These are phyloP conservation scores for Chloebia gouldiae DNA, from an alignment of 2,113 vertebrate genomes.

Conservation along the genomic window DNA sequence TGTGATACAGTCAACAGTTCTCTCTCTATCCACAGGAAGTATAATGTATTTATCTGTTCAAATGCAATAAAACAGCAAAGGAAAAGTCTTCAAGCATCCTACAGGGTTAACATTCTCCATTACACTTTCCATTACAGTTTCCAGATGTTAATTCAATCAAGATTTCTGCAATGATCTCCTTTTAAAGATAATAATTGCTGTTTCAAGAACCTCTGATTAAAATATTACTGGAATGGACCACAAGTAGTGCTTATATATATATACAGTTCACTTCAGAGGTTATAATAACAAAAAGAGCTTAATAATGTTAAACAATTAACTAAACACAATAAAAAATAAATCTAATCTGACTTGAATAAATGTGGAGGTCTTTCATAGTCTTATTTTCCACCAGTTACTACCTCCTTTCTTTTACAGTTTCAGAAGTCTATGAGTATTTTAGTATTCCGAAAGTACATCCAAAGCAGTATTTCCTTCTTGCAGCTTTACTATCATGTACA, in stretches of 20 bases:
- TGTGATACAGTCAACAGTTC: not conserved
- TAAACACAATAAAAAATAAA: slow-evolving; percentile 31
- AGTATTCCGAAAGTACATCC: not conserved
- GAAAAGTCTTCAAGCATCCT: not conserved
- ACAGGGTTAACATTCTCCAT: not conserved
- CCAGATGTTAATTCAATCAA: slow-evolving; percentile 58
- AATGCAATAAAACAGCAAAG: slow-evolving; percentile 4
- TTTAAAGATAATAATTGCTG: slow-evolving; percentile 52
- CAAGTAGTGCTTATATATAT: slow-evolving; percentile 8
- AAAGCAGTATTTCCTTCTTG: not conserved
- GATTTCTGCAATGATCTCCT: slow-evolving; percentile 31
- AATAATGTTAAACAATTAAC: slow-evolving; percentile 46
- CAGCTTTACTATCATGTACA: not conserved
- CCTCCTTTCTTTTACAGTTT: not conserved
- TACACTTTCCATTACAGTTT: slow-evolving; percentile 33
- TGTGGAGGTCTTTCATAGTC: slow-evolving; percentile 4
- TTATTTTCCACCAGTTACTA: not conserved
- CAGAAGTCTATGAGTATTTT: not conserved
- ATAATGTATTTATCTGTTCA: not conserved
- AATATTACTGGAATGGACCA: slow-evolving; percentile 50
- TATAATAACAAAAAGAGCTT: slow-evolving; percentile 11
- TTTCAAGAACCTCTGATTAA: slow-evolving; percentile 59
- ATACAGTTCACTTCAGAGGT: not conserved
- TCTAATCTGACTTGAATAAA: slow-evolving; percentile 1
- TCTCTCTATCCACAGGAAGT: not conserved